phyloP scores from a whole-genome alignment of 2,113 vertebrate genomes.

The Gobiocypris rarus region DNA sequence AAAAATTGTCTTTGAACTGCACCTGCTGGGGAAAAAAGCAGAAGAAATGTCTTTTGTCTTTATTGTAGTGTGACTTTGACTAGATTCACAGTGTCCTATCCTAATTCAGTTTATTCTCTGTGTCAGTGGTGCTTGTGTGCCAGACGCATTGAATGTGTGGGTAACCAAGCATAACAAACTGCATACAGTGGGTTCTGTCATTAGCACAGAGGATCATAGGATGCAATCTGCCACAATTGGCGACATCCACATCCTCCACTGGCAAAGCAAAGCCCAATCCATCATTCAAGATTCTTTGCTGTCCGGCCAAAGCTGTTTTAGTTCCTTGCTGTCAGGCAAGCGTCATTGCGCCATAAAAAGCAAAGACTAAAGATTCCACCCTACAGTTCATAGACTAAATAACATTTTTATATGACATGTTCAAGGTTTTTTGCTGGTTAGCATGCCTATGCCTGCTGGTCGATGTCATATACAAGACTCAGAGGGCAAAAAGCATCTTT shows the following conservation, averaged over 20 bases:
- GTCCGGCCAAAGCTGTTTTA: conserved; percentile 4
- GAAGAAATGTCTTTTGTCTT: neutral
- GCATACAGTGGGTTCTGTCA: neutral
- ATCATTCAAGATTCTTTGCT: neutral
- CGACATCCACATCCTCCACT: neutral
- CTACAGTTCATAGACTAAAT: neutral
- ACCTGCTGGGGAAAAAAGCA: neutral
- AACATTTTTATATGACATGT: neutral
- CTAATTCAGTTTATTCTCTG: neutral
- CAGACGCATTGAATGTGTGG: neutral
- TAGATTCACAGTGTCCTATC: neutral
- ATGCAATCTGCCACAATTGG: conserved; percentile 28
- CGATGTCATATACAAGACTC: neutral
- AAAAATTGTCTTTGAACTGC: neutral
- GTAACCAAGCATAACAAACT: conserved; percentile 17
- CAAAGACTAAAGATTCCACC: neutral
- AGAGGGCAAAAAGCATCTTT: neutral
- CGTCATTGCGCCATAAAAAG: neutral
- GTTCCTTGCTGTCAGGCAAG: neutral
- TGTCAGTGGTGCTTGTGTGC: neutral
- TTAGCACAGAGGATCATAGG: neutral
- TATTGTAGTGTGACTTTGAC: neutral
- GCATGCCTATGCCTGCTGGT: neutral
- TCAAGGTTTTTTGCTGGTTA: neutral
- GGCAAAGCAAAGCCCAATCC: conserved; percentile 5